Evolutionary conservation across 2,888 invertebrate genomes (phyloP).

Genomic region (Rhamnusium bicolor): DNA sequence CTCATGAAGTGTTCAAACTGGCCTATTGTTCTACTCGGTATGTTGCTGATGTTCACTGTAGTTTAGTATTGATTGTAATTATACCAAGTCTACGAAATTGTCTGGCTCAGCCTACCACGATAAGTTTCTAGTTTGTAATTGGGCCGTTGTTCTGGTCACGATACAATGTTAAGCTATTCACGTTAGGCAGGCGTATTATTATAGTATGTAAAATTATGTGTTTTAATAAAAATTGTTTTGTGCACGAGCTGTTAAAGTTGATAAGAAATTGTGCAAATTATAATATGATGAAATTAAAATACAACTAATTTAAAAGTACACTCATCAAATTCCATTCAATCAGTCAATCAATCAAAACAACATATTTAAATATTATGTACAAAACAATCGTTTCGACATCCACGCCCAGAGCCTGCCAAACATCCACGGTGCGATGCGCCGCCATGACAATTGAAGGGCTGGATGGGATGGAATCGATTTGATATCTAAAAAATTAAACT

Average conservation of each 20-base stretch:
- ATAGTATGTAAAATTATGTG: not conserved
- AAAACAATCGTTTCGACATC: too few relatives aligned
- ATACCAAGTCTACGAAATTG: constrained; percentile 30
- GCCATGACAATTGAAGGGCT: too few relatives aligned
- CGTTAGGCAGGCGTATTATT: not conserved
- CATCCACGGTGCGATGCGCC: too few relatives aligned
- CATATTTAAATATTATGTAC: too few relatives aligned
- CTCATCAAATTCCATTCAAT: too few relatives aligned
- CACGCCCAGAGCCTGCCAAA: too few relatives aligned
- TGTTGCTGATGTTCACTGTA: constrained; percentile 34
- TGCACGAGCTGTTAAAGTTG: not conserved
- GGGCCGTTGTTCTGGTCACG: constrained; percentile 1
- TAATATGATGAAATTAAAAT: too few relatives aligned
- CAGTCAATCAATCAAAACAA: too few relatives aligned
- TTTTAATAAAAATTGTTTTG: not conserved
- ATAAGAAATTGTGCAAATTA: not conserved
- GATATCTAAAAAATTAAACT: too few relatives aligned
- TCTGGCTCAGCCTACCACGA: constrained; percentile 23
- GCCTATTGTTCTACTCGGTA: constrained; percentile 35
- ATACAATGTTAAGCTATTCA: not conserved
- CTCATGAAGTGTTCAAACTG: constrained; percentile 33
- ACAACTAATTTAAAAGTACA: too few relatives aligned
- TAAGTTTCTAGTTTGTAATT: not conserved
- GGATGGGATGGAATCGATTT: too few relatives aligned
- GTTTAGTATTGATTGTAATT: constrained; percentile 43